phyloP scores from a whole-genome alignment of 2,888 invertebrate genomes.

The Ischnus inquisitorius region DNA sequence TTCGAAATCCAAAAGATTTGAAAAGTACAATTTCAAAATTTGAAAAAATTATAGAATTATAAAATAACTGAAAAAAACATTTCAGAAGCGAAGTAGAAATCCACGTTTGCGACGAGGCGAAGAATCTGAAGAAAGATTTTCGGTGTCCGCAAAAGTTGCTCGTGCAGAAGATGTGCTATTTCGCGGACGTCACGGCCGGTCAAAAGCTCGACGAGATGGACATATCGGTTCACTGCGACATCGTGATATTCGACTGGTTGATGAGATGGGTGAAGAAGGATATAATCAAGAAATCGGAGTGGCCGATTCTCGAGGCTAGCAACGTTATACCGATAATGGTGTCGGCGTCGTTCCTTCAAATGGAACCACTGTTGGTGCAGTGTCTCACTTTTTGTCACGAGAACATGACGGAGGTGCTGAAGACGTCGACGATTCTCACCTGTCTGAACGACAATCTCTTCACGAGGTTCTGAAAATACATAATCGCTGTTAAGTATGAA shows the following conservation, averaged over 20 bases:
- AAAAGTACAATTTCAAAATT: too few species aligned
- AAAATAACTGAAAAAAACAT: too few species aligned
- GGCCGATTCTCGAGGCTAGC: constrained; percentile 91
- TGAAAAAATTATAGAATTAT: too few species aligned
- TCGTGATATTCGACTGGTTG: constrained; percentile 98
- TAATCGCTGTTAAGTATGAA: too few species aligned
- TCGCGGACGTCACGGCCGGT: constrained; percentile 94
- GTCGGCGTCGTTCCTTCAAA: constrained; percentile 97
- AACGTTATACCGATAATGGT: constrained; percentile 97
- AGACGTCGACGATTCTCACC: constrained; percentile 94
- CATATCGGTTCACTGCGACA: constrained; percentile 98
- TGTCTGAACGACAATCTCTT: constrained; percentile 92
- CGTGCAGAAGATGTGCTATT: constrained; percentile 97
- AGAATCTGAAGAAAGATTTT: constrained; percentile 95
- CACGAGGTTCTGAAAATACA: constrained; percentile 79
- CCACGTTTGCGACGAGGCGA: constrained; percentile 97
- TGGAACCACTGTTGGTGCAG: constrained; percentile 95
- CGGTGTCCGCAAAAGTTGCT: constrained; percentile 94
- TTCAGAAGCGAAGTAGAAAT: constrained; percentile 94
- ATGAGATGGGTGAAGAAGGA: constrained; percentile 98
- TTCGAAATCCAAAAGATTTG: too few species aligned
- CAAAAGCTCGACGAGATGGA: constrained; percentile 96
- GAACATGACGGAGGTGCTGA: constrained; percentile 94
- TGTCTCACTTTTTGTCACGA: constrained; percentile 95
- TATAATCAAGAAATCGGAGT: constrained; percentile 88